Evolutionary conservation across 2,113 vertebrate genomes (phyloP).

Genomic region (human (Homo sapiens)): DNA sequence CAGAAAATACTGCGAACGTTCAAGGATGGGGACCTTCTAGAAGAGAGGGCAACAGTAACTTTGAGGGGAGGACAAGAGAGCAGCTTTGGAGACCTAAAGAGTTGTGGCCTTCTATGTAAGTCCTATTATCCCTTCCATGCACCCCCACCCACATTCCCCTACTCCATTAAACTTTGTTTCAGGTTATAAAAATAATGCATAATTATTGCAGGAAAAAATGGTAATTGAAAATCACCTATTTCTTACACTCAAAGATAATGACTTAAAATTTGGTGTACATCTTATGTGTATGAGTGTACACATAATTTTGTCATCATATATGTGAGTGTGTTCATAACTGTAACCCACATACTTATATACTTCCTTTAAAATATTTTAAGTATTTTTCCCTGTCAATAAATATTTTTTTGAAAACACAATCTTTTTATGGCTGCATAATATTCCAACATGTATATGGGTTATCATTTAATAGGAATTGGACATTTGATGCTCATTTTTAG

Average conservation of each 20-base stretch:
- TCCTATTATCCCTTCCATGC: neutral
- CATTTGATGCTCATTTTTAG: neutral
- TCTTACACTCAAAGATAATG: neutral
- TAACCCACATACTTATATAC: neutral
- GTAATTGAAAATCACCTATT: neutral
- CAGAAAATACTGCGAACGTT: neutral
- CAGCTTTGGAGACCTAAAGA: neutral
- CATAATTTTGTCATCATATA: neutral
- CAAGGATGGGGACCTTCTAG: neutral
- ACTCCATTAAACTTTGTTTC: neutral
- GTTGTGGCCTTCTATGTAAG: neutral
- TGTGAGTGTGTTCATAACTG: neutral
- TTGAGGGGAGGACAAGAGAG: neutral
- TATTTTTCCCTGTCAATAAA: neutral
- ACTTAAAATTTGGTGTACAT: neutral
- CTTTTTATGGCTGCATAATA: neutral
- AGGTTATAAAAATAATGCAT: neutral
- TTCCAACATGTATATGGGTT: no score
- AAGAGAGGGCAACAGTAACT: neutral
- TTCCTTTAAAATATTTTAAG: neutral
- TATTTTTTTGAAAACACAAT: neutral
- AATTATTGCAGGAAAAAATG: neutral
- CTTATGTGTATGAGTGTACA: neutral
- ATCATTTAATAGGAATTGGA: neutral
- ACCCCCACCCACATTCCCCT: neutral